phyloP scores from a whole-genome alignment of 2,113 vertebrate species.

The Burhinus bistriatus region DNA sequence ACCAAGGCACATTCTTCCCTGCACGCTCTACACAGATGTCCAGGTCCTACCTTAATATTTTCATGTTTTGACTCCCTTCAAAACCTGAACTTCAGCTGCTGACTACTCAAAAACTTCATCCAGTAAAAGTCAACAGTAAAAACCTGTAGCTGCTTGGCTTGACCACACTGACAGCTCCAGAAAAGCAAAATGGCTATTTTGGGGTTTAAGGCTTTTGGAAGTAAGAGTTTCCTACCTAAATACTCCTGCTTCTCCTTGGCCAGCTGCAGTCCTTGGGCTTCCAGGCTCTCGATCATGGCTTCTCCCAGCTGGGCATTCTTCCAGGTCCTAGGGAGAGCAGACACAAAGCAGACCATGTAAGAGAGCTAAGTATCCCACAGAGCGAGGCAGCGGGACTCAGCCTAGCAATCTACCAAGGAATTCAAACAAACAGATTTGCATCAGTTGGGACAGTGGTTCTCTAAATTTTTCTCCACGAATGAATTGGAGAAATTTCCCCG shows the following conservation, averaged over 20 bases:
- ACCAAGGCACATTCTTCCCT: background rate
- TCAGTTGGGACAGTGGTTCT: background rate
- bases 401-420: background rate
- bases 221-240: slow-evolving; percentile 78
- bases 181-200: background rate
- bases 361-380: background rate
- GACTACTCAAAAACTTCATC: background rate
- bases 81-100: background rate
- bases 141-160: background rate
- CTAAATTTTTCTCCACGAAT: background rate
- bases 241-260: slow-evolving; percentile 98
- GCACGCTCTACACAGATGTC: background rate
- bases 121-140: background rate
- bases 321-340: slow-evolving; percentile 84
- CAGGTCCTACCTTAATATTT: background rate
- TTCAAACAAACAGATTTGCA: background rate
- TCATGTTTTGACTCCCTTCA: background rate
- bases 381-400: background rate
- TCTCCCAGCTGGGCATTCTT: slow-evolving; percentile 94
- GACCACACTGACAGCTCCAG: background rate
- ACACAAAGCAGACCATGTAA: background rate
- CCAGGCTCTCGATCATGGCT: slow-evolving; percentile 97
- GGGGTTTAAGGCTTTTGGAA: background rate
- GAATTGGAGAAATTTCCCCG: background rate
- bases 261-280: slow-evolving; percentile 95